A percentile compares a stretch with the other conserved stretches of the same genome.
These are phyloP conservation scores for Gasterosteus aculeatus DNA, from an alignment of 2,113 vertebrate genomes.

Conservation along the genomic window DNA sequence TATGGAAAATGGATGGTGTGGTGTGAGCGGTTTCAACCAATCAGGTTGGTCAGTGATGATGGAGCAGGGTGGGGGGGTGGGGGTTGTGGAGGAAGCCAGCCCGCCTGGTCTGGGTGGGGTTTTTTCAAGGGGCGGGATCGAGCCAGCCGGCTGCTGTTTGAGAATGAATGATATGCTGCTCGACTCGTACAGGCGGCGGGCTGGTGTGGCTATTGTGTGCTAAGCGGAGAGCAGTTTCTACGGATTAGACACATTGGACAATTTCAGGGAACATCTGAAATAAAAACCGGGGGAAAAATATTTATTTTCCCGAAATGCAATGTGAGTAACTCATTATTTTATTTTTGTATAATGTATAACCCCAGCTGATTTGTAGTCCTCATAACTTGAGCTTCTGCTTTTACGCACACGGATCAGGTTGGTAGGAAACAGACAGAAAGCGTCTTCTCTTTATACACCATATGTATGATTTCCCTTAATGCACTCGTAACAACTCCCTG, in stretches of 20 bases:
- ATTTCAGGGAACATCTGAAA: not conserved
- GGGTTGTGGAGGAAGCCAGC: conserved; percentile 54
- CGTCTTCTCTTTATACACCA: not conserved
- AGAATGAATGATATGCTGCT: conserved; percentile 78
- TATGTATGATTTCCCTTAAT: not conserved
- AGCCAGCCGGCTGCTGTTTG: conserved; percentile 71
- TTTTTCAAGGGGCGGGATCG: conserved; percentile 57
- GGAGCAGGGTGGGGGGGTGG: conserved; percentile 5
- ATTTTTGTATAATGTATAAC: not conserved
- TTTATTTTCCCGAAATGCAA: conserved; percentile 50
- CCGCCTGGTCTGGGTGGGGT: conserved; percentile 75
- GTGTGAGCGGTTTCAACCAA: conserved; percentile 84
- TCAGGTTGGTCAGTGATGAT: conserved; percentile 62
- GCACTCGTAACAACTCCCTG: not conserved
- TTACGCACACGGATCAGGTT: not conserved
- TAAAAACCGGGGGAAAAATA: not conserved
- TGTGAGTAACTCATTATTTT: conserved; percentile 55
- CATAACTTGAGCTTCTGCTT: not conserved
- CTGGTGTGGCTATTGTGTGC: conserved; percentile 1
- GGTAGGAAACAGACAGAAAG: not conserved
- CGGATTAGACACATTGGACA: not conserved
- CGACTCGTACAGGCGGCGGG: conserved; percentile 29
- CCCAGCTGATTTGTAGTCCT: not conserved
- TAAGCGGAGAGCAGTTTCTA: conserved; percentile 3
- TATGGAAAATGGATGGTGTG: conserved; percentile 80